phyloP scores from a whole-genome alignment of 1,140 invertebrate genomes.

The Micrasema minimum region DNA sequence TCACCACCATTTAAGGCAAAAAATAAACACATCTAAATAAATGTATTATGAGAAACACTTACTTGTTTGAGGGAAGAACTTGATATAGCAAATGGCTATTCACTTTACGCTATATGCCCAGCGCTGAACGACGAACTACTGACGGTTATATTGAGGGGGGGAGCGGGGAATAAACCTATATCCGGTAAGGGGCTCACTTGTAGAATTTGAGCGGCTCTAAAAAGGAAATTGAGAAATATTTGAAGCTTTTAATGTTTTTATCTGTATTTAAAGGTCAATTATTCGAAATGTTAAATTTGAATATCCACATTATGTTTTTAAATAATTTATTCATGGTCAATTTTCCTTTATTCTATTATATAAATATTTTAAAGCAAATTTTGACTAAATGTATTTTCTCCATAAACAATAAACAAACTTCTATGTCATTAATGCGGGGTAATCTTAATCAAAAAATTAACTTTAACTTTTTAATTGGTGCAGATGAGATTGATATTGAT shows the following conservation, averaged over 20 bases:
- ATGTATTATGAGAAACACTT: slow-evolving; percentile 57
- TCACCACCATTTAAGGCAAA: slow-evolving; percentile 12
- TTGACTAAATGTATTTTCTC: neutral
- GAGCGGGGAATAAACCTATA: slow-evolving; percentile 63
- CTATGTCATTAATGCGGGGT: too few relatives aligned
- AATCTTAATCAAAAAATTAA: too few relatives aligned
- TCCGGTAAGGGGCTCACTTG: slow-evolving; percentile 66
- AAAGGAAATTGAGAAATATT: slow-evolving; percentile 34
- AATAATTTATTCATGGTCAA: neutral
- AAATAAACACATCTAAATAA: slow-evolving; percentile 23
- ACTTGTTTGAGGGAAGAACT: slow-evolving; percentile 68
- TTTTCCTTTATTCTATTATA: neutral
- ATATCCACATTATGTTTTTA: neutral
- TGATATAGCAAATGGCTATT: slow-evolving; percentile 67
- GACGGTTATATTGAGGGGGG: slow-evolving; percentile 59
- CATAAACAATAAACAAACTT: too few relatives aligned
- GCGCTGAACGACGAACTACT: slow-evolving; percentile 66
- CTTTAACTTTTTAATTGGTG: too few relatives aligned
- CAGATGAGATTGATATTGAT: too few relatives aligned
- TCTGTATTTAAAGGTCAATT: neutral
- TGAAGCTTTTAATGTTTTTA: neutral
- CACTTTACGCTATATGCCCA: slow-evolving; percentile 66
- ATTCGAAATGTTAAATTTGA: neutral
- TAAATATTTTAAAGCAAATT: slow-evolving; percentile 3
- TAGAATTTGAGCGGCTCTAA: slow-evolving; percentile 42